A percentile compares a stretch with the other conserved stretches of the same genome.
Conservation (phyloP, 2,113 vertebrate species). For the Shinisaurus crocodilurus region DNA sequence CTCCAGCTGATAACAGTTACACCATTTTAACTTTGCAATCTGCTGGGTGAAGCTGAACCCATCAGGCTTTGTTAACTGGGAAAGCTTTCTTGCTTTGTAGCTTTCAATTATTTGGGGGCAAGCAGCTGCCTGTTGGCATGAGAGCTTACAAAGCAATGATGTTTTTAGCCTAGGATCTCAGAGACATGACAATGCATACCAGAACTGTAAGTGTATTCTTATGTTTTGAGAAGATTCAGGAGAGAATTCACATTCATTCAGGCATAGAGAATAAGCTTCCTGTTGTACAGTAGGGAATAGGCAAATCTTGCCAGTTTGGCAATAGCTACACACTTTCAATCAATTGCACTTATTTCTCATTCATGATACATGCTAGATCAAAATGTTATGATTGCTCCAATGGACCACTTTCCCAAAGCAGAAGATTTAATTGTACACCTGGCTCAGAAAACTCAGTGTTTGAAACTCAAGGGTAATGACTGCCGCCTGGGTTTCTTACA, state of each 20-base stretch:
- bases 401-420: slow-evolving; percentile 11
- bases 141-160: slow-evolving; percentile 19
- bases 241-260: slow-evolving; percentile 2
- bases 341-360: background rate
- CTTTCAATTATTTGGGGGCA: slow-evolving; percentile 48
- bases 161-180: slow-evolving; percentile 3
- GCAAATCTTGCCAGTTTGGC: slow-evolving; percentile 26
- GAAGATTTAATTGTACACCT: background rate
- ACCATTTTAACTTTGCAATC: slow-evolving; percentile 69
- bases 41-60: slow-evolving; percentile 65
- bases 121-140: slow-evolving; percentile 21
- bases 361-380: background rate
- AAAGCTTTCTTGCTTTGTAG: slow-evolving; percentile 39
- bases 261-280: slow-evolving; percentile 15
- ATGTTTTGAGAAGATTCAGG: background rate
- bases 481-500: background rate
- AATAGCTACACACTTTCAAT: background rate
- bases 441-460: background rate
- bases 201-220: background rate
- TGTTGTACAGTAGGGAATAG: background rate
- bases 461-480: background rate
- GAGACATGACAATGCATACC: background rate
- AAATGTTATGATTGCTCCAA: slow-evolving; percentile 34
- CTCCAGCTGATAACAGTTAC: slow-evolving; percentile 64
- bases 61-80: slow-evolving; percentile 55